Conservation (phyloP, 1,140 invertebrate species). For the Trachelipus rathkii region DNA sequence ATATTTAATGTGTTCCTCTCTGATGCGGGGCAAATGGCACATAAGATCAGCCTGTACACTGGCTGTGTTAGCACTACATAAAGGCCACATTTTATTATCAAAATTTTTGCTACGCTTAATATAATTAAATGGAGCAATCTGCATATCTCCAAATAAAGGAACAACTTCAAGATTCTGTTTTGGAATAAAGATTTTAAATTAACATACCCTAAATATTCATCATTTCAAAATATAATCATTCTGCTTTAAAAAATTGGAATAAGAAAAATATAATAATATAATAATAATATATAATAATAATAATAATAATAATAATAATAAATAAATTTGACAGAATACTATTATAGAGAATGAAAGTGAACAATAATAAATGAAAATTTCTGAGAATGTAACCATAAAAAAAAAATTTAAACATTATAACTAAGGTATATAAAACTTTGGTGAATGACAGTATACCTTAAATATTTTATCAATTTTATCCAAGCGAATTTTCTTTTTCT, state of each 20-base stretch:
- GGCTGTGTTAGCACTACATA: conserved; percentile 70
- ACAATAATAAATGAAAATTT: no score
- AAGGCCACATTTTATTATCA: conserved; percentile 86
- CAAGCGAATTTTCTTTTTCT: conserved; percentile 92
- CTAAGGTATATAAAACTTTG: no score
- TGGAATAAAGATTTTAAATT: no score
- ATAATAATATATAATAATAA: no score
- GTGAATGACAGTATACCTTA: conserved; percentile 61
- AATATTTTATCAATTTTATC: conserved; percentile 95
- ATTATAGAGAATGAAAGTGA: no score
- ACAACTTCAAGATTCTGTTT: conserved; percentile 87
- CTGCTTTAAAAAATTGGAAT: no score
- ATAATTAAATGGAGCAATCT: conserved; percentile 98
- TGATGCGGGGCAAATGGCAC: conserved; percentile 87
- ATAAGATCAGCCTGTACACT: conserved; percentile 93
- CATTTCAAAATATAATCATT: no score
- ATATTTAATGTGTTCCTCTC: conserved; percentile 95
- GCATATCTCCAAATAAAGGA: conserved; percentile 98
- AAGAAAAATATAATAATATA: no score
- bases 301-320: no score
- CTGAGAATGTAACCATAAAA: conserved; percentile 13
- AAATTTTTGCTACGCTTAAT: conserved; percentile 93
- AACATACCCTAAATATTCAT: no score
- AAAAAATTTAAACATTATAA: no score
- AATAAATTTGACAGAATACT: no score